These are phyloP conservation scores for Cotesia congregata DNA, from an alignment of 2,888 invertebrate species.

Conservation along the genomic window DNA sequence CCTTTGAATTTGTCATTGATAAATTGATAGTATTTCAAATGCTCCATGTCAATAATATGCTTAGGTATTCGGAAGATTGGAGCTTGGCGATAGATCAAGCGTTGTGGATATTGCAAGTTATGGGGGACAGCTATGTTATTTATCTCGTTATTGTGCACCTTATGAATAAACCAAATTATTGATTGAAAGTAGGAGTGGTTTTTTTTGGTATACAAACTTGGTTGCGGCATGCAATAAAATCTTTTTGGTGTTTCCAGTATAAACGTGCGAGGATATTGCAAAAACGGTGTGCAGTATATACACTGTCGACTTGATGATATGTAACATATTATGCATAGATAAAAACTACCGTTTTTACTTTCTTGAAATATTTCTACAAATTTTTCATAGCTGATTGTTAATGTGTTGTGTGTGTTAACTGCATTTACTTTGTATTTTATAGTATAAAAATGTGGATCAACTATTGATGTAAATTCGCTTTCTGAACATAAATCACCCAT, in stretches of 20 bases:
- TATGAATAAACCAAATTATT: constrained; percentile 9
- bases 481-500: neutral
- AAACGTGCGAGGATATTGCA: constrained; percentile 6
- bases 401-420: neutral
- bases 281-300: neutral
- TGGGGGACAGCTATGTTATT: neutral
- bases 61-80: constrained; percentile 1
- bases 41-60: constrained; percentile 11
- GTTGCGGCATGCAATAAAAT: constrained; percentile 12
- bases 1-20: constrained; percentile 15
- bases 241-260: constrained; percentile 6
- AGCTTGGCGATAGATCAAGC: constrained; percentile 3
- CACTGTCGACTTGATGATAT: neutral
- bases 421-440: constrained; percentile 6
- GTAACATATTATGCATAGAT: neutral
- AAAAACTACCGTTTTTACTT: neutral
- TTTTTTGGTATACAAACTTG: constrained; percentile 1
- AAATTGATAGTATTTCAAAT: constrained; percentile 15
- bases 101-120: constrained; percentile 4
- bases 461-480: neutral
- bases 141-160: neutral
- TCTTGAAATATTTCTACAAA: constrained; percentile 2
- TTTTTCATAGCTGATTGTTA: neutral
- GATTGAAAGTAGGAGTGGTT: constrained; percentile 13
- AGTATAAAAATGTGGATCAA: neutral